phyloP scores from a whole-genome alignment of 2,888 invertebrate genomes.

The Machimus rusticus region DNA sequence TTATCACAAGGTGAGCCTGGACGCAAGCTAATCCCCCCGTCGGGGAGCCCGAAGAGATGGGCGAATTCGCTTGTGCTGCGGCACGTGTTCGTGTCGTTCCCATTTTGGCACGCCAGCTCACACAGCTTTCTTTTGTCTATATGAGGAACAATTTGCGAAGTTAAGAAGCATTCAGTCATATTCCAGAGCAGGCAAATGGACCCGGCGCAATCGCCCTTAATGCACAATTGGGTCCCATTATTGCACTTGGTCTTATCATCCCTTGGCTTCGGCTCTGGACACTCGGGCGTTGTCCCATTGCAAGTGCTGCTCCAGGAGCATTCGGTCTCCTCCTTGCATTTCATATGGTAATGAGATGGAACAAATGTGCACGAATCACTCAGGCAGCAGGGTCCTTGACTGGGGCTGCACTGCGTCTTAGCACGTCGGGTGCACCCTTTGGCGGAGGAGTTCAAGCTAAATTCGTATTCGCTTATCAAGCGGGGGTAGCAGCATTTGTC shows the following conservation, averaged over 20 bases:
- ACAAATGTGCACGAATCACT: slow-evolving; percentile 81
- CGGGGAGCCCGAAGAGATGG: slow-evolving; percentile 73
- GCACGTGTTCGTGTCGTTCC: slow-evolving; percentile 76
- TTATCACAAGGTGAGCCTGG: slow-evolving; percentile 99
- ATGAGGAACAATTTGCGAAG: slow-evolving; percentile 76
- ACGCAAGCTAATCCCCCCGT: slow-evolving; percentile 83
- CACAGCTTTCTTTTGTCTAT: slow-evolving; percentile 87
- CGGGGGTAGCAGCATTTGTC: slow-evolving; percentile 94
- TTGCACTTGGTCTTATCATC: slow-evolving; percentile 94
- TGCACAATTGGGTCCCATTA: slow-evolving; percentile 87
- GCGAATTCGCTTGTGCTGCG: slow-evolving; percentile 90
- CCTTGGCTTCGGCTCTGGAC: slow-evolving; percentile 83
- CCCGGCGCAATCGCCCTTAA: slow-evolving; percentile 90
- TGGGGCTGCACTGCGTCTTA: slow-evolving; percentile 84
- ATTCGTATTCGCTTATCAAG: slow-evolving; percentile 74
- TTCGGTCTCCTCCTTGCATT: slow-evolving; percentile 85
- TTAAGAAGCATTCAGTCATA: slow-evolving; percentile 93
- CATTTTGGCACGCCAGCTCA: slow-evolving; percentile 95
- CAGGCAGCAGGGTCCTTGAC: slow-evolving; percentile 96
- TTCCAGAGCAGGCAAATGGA: slow-evolving; percentile 96
- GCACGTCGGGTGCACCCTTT: slow-evolving; percentile 81
- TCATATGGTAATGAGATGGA: slow-evolving; percentile 68
- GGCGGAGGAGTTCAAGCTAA: slow-evolving; percentile 73
- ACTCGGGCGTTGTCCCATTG: slow-evolving; percentile 83
- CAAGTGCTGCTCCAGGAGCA: slow-evolving; percentile 90